phyloP scores from a whole-genome alignment of 1,140 invertebrate species.

The Drosophila bipectinata region DNA sequence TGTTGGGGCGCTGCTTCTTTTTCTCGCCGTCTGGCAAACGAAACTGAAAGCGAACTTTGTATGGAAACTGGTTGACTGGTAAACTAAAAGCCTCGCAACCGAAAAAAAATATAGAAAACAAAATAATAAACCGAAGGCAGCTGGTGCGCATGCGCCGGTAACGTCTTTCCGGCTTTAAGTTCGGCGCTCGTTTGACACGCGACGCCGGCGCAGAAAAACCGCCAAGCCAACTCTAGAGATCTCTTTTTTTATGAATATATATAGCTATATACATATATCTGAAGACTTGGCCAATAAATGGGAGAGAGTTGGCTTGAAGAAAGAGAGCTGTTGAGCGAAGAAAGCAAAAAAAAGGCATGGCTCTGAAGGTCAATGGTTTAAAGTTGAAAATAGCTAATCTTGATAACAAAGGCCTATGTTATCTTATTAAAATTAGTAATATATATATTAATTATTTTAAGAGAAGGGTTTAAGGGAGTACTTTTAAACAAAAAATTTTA shows the following conservation, averaged over 20 bases:
- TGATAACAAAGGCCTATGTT: no score
- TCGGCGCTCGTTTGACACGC: conserved; percentile 75
- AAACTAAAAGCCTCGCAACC: conserved; percentile 15
- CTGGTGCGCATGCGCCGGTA: conserved; percentile 44
- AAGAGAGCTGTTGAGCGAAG: conserved; percentile 11
- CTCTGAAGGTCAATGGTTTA: conserved; percentile 18
- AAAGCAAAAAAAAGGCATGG: conserved; percentile 1
- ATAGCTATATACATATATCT: neutral
- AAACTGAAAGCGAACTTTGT: conserved; percentile 57
- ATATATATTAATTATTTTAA: no score
- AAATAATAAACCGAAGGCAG: conserved; percentile 12
- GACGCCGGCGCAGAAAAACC: conserved; percentile 53
- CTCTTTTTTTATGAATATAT: neutral
- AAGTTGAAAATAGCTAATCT: neutral
- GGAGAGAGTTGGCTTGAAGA: neutral
- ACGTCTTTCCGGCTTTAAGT: conserved; percentile 74
- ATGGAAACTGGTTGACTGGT: conserved; percentile 38
- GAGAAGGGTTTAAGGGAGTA: neutral
- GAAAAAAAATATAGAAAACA: conserved; percentile 3
- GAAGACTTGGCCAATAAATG: conserved; percentile 5
- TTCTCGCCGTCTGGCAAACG: conserved; percentile 24
- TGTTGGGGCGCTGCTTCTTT: conserved; percentile 11
- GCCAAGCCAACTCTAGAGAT: conserved; percentile 27
- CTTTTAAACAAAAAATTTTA: neutral
- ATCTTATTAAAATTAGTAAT: no score